Evolutionary conservation across 2,113 vertebrate genomes (phyloP).

Genomic region (Ctenomys sociabilis): DNA sequence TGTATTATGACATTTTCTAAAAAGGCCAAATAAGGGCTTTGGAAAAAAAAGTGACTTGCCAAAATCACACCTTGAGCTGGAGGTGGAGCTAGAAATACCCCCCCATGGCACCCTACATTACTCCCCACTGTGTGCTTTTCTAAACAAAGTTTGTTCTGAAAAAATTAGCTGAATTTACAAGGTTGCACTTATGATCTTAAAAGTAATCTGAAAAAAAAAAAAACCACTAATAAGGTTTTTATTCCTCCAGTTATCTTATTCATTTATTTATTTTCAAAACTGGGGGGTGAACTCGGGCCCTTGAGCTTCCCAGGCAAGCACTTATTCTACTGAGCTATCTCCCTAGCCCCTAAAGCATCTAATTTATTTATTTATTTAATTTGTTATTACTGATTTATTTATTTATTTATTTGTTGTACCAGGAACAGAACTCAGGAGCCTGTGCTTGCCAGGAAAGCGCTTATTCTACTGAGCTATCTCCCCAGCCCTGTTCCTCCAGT

Average conservation of each 20-base stretch:
- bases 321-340: too few relatives aligned
- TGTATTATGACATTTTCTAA: background rate
- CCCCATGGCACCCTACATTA: background rate
- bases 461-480: too few relatives aligned
- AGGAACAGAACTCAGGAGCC: too few relatives aligned
- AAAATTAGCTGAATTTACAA: slow-evolving; percentile 38
- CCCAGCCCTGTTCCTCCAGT: background rate
- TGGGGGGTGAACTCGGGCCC: too few relatives aligned
- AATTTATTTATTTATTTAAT: too few relatives aligned
- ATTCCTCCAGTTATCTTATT: background rate
- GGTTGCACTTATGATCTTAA: background rate
- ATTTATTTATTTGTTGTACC: too few relatives aligned
- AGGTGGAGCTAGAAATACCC: slow-evolving; percentile 52
- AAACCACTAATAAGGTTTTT: background rate
- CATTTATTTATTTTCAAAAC: too few relatives aligned
- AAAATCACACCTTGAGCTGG: background rate
- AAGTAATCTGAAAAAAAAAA: slow-evolving; percentile 24
- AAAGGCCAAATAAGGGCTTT: background rate
- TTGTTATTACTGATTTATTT: too few relatives aligned
- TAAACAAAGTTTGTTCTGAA: background rate
- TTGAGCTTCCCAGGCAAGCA: too few relatives aligned
- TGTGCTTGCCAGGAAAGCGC: too few relatives aligned
- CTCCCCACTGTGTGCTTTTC: background rate
- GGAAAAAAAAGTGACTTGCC: slow-evolving; percentile 23
- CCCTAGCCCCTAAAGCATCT: too few relatives aligned